A percentile compares a stretch with the other conserved stretches of the same genome.
phyloP scores from a whole-genome alignment of 2,797 vertebrate species.

The Sebastes goodei region DNA sequence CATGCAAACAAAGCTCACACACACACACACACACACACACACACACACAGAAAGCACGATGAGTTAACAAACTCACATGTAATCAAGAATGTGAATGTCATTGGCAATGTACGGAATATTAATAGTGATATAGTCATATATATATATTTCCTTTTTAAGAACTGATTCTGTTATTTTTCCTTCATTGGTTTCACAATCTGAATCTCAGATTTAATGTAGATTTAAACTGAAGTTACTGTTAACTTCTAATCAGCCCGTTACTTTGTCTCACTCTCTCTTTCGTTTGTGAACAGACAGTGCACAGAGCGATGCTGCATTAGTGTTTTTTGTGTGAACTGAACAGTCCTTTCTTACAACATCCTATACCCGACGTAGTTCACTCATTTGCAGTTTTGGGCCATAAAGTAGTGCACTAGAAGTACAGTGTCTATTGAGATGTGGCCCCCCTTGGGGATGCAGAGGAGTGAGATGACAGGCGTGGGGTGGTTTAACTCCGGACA shows the following conservation, averaged over 20 bases:
- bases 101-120: constrained; percentile 50
- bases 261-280: neutral
- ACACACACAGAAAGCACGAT: constrained; percentile 19
- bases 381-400: constrained; percentile 13
- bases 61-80: constrained; percentile 13
- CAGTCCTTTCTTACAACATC: constrained; percentile 37
- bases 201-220: constrained; percentile 13
- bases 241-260: neutral
- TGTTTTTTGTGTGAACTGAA: constrained; percentile 25
- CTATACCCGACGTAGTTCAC: neutral
- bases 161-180: constrained; percentile 24
- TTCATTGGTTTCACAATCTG: constrained; percentile 42
- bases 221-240: neutral
- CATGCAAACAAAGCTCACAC: constrained; percentile 22
- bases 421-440: constrained; percentile 22
- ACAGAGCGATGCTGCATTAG: constrained; percentile 4
- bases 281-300: neutral
- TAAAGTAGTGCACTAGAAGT: constrained; percentile 31
- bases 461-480: constrained; percentile 1
- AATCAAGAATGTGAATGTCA: constrained; percentile 41
- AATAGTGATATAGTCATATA: neutral
- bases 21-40: constrained; percentile 11
- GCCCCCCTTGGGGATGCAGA: constrained; percentile 5
- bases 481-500: constrained; percentile 55
- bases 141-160: neutral